phyloP scores from a whole-genome alignment of 2,888 invertebrate species.

The Geotrupes spiniger region DNA sequence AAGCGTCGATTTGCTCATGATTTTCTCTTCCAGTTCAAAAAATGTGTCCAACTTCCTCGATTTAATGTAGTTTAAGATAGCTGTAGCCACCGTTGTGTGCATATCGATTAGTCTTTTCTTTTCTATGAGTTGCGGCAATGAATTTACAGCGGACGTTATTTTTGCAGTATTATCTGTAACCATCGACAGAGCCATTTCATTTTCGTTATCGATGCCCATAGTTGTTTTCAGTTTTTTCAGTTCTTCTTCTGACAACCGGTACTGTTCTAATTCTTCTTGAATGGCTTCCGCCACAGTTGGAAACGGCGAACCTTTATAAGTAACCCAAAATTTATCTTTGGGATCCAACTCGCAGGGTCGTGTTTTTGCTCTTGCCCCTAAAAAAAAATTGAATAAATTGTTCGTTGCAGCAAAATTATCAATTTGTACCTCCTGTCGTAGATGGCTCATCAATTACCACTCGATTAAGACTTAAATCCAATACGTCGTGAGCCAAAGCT shows the following conservation, averaged over 20 bases:
- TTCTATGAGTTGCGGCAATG: constrained; percentile 93
- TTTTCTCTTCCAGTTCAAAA: constrained; percentile 97
- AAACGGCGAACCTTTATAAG: constrained; percentile 92
- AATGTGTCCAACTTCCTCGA: constrained; percentile 89
- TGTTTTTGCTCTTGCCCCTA: constrained; percentile 71
- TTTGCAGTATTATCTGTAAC: constrained; percentile 91
- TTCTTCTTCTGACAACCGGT: constrained; percentile 88
- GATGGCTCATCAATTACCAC: constrained; percentile 46
- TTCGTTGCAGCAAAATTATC: no score
- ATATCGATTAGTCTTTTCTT: constrained; percentile 97
- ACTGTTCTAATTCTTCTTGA: constrained; percentile 95
- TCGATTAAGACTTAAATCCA: constrained; percentile 87
- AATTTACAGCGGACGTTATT: constrained; percentile 92
- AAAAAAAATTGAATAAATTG: constrained; percentile 17
- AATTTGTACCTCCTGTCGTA: constrained; percentile 43
- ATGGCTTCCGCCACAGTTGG: constrained; percentile 97
- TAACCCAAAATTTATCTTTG: constrained; percentile 88
- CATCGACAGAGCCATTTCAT: constrained; percentile 80
- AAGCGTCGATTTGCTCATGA: constrained; percentile 82
- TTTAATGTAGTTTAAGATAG: constrained; percentile 81
- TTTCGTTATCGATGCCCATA: constrained; percentile 91
- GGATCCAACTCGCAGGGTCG: constrained; percentile 88
- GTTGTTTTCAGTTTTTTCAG: constrained; percentile 91
- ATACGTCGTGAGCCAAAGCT: constrained; percentile 93
- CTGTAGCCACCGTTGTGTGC: constrained; percentile 98